Evolutionary conservation across 2,888 invertebrate species (phyloP).

Genomic region (Baccha elongata): DNA sequence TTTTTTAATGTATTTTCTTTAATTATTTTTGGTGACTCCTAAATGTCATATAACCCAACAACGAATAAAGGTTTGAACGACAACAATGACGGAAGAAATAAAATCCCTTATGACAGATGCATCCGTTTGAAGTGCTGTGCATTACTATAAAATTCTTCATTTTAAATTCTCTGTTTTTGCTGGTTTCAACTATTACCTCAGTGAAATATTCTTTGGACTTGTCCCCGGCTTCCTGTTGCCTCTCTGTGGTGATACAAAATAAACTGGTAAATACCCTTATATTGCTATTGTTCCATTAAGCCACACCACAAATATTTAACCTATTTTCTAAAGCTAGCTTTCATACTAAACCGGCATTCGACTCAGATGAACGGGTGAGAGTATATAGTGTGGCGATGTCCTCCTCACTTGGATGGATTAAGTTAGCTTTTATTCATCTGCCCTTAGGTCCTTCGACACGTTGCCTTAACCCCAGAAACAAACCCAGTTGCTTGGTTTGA

Average conservation of each 20-base stretch:
- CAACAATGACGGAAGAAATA: slow-evolving; percentile 24
- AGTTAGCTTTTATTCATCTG: slow-evolving; percentile 49
- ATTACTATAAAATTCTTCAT: slow-evolving; percentile 5
- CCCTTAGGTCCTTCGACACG: slow-evolving; percentile 40
- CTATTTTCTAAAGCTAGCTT: slow-evolving; percentile 26
- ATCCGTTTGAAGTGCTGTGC: slow-evolving; percentile 27
- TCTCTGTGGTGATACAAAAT: slow-evolving; percentile 37
- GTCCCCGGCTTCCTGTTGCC: slow-evolving; percentile 30
- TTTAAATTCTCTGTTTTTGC: slow-evolving; percentile 21
- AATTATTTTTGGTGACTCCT: slow-evolving; percentile 1
- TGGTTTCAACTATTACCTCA: slow-evolving; percentile 16
- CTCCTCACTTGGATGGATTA: slow-evolving; percentile 48
- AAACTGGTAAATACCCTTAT: slow-evolving; percentile 47
- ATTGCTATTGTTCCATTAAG: slow-evolving; percentile 38
- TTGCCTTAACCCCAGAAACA: slow-evolving; percentile 48
- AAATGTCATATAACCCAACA: not conserved
- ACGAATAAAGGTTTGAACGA: not conserved
- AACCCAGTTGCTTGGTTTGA: slow-evolving; percentile 46
- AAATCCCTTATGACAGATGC: slow-evolving; percentile 24
- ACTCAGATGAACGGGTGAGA: not conserved
- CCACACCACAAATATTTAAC: slow-evolving; percentile 39
- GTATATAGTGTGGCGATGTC: slow-evolving; percentile 15
- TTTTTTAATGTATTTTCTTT: slow-evolving; percentile 3
- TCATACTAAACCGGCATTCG: slow-evolving; percentile 5
- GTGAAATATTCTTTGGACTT: slow-evolving; percentile 11